phyloP scores from a whole-genome alignment of 2,797 vertebrate species.

The Tenualosa thibaudeaui region DNA sequence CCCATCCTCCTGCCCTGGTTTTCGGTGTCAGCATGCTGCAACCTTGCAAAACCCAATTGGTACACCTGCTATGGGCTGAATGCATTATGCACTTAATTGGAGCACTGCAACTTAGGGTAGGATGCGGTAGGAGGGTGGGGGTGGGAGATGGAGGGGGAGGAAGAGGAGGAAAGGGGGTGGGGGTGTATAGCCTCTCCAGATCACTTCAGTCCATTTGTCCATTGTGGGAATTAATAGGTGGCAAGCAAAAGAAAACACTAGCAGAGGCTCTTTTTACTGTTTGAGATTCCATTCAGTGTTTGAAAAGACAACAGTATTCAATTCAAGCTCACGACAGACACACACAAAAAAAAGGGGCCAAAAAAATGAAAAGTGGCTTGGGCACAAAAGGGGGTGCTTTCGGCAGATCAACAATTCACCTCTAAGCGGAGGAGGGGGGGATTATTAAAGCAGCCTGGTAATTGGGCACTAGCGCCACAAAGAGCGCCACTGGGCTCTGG shows the following conservation, averaged over 20 bases:
- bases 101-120: slow-evolving; percentile 97
- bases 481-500: slow-evolving; percentile 85
- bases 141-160: slow-evolving; percentile 49
- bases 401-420: slow-evolving; percentile 97
- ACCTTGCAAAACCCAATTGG: slow-evolving; percentile 88
- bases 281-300: slow-evolving; percentile 97
- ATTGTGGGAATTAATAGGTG: slow-evolving; percentile 99
- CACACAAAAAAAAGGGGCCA: slow-evolving; percentile 48
- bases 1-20: slow-evolving; percentile 76
- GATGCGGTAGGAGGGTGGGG: slow-evolving; percentile 66
- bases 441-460: slow-evolving; percentile 98
- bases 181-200: slow-evolving; percentile 97
- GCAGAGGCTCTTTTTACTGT: slow-evolving; percentile 99
- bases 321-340: slow-evolving; percentile 93
- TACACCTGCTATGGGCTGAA: slow-evolving; percentile 99
- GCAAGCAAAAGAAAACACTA: slow-evolving; percentile 99
- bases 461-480: slow-evolving; percentile 86
- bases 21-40: slow-evolving; percentile 89
- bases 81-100: slow-evolving; percentile 99
- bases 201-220: slow-evolving; percentile 99
- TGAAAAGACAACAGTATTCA: slow-evolving; percentile 99
- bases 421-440: slow-evolving; percentile 83
- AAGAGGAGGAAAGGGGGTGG: slow-evolving; percentile 44
- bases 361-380: slow-evolving; percentile 75
- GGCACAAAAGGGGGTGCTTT: slow-evolving; percentile 85